A percentile compares a stretch with the other conserved stretches of the same genome.
Conservation (phyloP, 2,888 invertebrate genomes). For the Eutolmus rufibarbis region DNA sequence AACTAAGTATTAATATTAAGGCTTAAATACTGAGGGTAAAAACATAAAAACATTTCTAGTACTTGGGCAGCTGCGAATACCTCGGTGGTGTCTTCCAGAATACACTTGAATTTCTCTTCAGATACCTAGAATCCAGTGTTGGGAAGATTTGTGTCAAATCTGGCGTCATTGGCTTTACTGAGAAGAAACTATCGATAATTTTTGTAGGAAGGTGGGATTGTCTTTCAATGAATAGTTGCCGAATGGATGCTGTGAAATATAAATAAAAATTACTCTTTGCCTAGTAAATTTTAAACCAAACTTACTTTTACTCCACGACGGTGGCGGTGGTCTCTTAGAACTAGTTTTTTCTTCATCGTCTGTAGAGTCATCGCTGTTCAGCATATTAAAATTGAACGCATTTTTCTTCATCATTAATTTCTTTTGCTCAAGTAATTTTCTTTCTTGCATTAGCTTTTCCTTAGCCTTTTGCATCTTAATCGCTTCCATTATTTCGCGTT, state of each 20-base stretch:
- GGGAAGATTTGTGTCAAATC: constrained; percentile 75
- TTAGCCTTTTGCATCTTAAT: constrained; percentile 53
- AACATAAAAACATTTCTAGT: constrained; percentile 49
- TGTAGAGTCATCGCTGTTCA: constrained; percentile 62
- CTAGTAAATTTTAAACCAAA: not conserved
- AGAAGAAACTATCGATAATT: constrained; percentile 69
- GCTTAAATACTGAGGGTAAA: not conserved
- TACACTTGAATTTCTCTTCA: constrained; percentile 77
- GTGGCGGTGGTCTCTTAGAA: constrained; percentile 57
- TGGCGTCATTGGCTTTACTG: constrained; percentile 68
- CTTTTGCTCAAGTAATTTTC: constrained; percentile 44
- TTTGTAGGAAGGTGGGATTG: constrained; percentile 63
- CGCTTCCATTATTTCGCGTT: constrained; percentile 55
- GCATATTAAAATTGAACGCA: constrained; percentile 59
- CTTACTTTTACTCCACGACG: constrained; percentile 64
- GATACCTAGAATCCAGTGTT: constrained; percentile 68
- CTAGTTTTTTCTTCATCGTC: constrained; percentile 61
- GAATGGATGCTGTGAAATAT: constrained; percentile 60
- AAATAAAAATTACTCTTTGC: not conserved
- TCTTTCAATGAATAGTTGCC: constrained; percentile 62
- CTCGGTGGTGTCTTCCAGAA: constrained; percentile 77
- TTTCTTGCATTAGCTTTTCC: constrained; percentile 46
- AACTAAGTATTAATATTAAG: not conserved
- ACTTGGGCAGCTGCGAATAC: constrained; percentile 66
- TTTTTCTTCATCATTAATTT: not conserved